Percentiles rank a stretch among this genome's conserved stretches.
Evolutionary conservation across 2,797 vertebrate genomes (phyloP).

Genomic region (Bryconaethiops microstoma): DNA sequence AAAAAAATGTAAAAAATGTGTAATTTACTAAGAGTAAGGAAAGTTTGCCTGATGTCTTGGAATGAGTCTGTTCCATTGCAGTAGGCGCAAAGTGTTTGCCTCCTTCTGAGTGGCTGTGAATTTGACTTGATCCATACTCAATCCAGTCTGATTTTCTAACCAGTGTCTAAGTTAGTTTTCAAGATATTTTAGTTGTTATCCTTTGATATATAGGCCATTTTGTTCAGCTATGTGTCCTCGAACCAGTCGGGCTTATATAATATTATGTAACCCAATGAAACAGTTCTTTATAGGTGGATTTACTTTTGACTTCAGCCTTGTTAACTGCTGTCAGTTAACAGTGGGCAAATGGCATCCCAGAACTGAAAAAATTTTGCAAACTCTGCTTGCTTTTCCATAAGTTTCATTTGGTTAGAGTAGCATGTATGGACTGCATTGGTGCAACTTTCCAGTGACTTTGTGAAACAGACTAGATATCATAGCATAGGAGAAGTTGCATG

Average conservation of each 20-base stretch:
- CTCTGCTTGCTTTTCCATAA: background rate
- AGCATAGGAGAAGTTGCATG: too few relatives aligned
- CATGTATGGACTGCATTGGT: background rate
- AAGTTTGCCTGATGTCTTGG: too few relatives aligned
- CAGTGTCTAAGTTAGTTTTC: background rate
- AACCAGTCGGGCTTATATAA: slow-evolving; percentile 4
- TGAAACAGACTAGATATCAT: too few relatives aligned
- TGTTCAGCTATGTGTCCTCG: background rate
- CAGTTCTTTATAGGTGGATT: background rate
- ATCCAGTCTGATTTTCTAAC: background rate
- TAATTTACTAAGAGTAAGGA: too few relatives aligned
- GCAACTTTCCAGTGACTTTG: background rate
- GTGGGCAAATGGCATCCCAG: background rate
- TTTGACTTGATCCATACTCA: background rate
- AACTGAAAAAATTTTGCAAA: background rate
- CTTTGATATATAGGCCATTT: background rate
- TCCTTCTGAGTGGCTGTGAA: background rate
- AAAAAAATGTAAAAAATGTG: too few relatives aligned
- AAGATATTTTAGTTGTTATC: background rate
- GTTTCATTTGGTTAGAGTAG: background rate
- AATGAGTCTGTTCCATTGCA: too few relatives aligned
- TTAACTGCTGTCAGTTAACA: background rate
- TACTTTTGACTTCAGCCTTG: background rate
- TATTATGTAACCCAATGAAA: background rate
- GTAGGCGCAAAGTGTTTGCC: background rate